Evolutionary conservation across 1,140 invertebrate species (phyloP), one percentile per base, ranked within the genome.

Genomic region (Stegodyphus dumicola): DNA sequence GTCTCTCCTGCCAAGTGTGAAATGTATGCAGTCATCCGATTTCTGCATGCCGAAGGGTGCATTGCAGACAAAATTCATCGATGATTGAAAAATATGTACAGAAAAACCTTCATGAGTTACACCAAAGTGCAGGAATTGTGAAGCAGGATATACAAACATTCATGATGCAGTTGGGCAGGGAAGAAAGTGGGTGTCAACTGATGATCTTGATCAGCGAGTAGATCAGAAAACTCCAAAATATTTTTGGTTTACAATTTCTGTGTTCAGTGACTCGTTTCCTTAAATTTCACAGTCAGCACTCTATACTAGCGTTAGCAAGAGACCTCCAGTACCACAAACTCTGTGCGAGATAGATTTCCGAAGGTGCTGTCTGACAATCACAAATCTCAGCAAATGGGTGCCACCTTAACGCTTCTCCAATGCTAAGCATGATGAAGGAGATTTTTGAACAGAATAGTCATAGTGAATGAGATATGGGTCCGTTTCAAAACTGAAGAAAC

Each of bases 251-350:
- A 13, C 56, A 10, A 67, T 9, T 67, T 6, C 6, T n/a, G n/a
- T n/a, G n/a, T n/a, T n/a, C n/a, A n/a, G n/a, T n/a, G n/a, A n/a
- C n/a, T n/a, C n/a, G n/a, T 18, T 67, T 67, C 65, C 65, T 6
- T 6, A 67, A 67, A 67, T 67, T 67, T 67, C 65, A 67, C 65
- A n/a, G 65, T 67, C 65, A 67, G 65, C 65, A 10, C 7, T 67
- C 65, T 67, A 67, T 17, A 60, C 56, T n/a, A n/a, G n/a, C n/a
- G n/a, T n/a, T n/a, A n/a, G n/a, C n/a, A n/a, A n/a, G n/a, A n/a
- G n/a, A n/a, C n/a, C n/a, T n/a, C n/a, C n/a, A n/a, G n/a, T n/a
- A n/a, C n/a, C n/a, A n/a, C n/a, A n/a, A n/a, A n/a, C n/a, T n/a
- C n/a, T n/a, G n/a, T n/a, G n/a, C n/a, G n/a, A n/a, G n/a, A n/a